Conservation (phyloP, 2,113 vertebrate genomes). For the Tursiops truncatus region DNA sequence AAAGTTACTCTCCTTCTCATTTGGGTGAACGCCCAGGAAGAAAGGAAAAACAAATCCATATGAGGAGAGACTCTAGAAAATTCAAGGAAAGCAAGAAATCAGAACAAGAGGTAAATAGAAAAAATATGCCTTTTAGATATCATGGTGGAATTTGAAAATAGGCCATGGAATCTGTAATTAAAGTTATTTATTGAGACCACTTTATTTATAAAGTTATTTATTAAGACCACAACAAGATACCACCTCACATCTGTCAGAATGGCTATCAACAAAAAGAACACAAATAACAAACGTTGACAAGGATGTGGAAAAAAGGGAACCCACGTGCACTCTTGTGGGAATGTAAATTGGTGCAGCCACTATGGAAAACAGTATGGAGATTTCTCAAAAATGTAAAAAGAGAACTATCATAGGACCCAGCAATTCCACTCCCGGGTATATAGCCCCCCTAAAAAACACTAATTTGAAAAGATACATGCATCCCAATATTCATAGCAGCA, state of each 20-base stretch:
- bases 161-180: not conserved
- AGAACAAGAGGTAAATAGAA: not conserved
- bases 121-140: not conserved
- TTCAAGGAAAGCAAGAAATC: not conserved
- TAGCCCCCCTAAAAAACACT: too few species aligned
- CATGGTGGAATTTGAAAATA: not conserved
- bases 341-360: not conserved
- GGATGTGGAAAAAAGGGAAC: not conserved
- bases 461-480: not conserved
- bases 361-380: not conserved
- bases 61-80: not conserved
- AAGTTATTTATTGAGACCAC: not conserved
- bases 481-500: not conserved
- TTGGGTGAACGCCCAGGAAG: not conserved
- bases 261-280: not conserved
- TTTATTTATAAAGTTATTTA: not conserved
- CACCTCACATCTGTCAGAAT: not conserved
- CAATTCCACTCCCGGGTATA: not conserved
- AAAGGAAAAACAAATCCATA: constrained; percentile 10
- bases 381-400: not conserved
- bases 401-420: not conserved
- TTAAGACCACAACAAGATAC: not conserved
- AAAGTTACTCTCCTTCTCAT: not conserved
- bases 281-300: not conserved
- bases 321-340: not conserved